These are phyloP conservation scores for Dascillus cervinus DNA, from an alignment of 2,888 invertebrate species.

Conservation along the genomic window DNA sequence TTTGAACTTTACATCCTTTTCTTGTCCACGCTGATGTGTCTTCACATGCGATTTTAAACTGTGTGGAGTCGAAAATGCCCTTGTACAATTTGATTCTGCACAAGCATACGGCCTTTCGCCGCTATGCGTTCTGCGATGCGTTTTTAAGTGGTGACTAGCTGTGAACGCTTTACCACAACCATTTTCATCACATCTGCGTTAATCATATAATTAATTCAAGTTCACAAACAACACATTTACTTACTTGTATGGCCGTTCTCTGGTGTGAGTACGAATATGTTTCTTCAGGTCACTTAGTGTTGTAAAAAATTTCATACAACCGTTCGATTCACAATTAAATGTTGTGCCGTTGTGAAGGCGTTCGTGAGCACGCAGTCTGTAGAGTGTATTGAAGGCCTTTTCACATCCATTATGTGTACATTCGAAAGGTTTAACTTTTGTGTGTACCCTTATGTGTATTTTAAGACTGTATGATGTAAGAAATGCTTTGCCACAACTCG, in stretches of 20 bases:
- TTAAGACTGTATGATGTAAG: constrained; percentile 91
- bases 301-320: constrained; percentile 87
- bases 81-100: constrained; percentile 56
- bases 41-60: constrained; percentile 73
- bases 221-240: constrained; percentile 34
- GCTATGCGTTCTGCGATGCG: constrained; percentile 73
- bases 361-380: constrained; percentile 86
- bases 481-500: constrained; percentile 86
- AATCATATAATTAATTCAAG: too few species aligned
- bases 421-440: constrained; percentile 85
- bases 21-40: constrained; percentile 51
- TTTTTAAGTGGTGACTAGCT: constrained; percentile 90
- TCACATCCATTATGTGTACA: constrained; percentile 77
- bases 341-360: constrained; percentile 90
- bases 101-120: constrained; percentile 77
- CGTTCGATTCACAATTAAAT: constrained; percentile 78
- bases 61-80: constrained; percentile 78
- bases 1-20: constrained; percentile 6
- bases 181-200: constrained; percentile 67
- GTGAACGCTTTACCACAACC: constrained; percentile 90
- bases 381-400: constrained; percentile 91
- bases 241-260: constrained; percentile 82
- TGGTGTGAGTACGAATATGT: constrained; percentile 86
- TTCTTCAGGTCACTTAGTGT: constrained; percentile 91
- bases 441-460: constrained; percentile 90